Evolutionary conservation across 2,797 vertebrate species (phyloP), one percentile per base, ranked within the genome.

Genomic region (Diglossa cyanea): DNA sequence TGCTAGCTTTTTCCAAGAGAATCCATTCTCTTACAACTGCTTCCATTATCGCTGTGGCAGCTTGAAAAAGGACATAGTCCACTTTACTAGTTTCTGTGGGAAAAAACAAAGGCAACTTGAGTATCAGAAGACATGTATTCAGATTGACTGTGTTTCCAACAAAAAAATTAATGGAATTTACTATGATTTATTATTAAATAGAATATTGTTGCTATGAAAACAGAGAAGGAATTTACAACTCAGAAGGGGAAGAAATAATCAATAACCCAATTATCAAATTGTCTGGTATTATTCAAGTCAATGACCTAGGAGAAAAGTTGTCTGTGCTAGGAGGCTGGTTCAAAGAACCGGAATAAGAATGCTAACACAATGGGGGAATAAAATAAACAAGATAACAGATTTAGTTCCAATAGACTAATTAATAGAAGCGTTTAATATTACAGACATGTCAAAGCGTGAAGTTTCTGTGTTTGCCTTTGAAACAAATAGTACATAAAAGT

Each of bases 21-120:
- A 99, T 98, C 99, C 99, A 99, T 98, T 99, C 99, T 91, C 99
- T 98, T 78, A 99, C 99, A 95, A 99, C 99, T 4, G 99, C 99
- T 98, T 99, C 99, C 99, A 99, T 99, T 97, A 99, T 98, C 39
- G 99, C 99, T 10, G 99, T 99, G 96, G 99, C 99, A 55, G 99
- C 99, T 98, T 99, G 99, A 96, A 99, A 99, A 97, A 99, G 98
- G 96, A 99, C 99, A 96, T 99, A 99, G 96, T 99, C 99, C 98
- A 99, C 99, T 97, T 99, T 99, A 97, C 99, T 99, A 91, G 99
- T 99, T 98, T 99, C 99, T 99, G 98, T 48, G 65, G 57, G 89
- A 48, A 92, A 93, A 96, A 97, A 84, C 9, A 83, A 91, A 94
- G 51, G 26, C 33, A 93, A 61, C 48, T 73, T 76, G 72, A 95